These are phyloP conservation scores for Antennarius maculatus DNA, from an alignment of 2,797 vertebrate genomes.

Conservation along the genomic window DNA sequence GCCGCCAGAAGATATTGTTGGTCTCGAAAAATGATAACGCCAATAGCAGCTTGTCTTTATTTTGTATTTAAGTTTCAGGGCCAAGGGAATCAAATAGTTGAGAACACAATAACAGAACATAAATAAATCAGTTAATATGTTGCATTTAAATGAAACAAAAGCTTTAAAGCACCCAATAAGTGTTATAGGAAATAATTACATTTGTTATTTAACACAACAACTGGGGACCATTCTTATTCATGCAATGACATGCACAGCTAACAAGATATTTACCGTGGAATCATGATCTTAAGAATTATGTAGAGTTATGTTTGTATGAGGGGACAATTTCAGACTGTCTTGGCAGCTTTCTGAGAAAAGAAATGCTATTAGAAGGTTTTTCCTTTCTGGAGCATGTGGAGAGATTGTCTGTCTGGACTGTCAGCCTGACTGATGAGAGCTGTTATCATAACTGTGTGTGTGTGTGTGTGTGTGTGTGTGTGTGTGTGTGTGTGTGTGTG, in stretches of 20 bases:
- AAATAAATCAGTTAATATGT: constrained; percentile 16
- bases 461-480: constrained; percentile 18
- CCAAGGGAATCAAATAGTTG: constrained; percentile 8
- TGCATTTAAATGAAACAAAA: constrained; percentile 10
- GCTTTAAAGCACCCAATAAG: constrained; percentile 24
- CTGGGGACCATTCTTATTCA: constrained; percentile 21
- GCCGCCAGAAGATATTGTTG: constrained; percentile 14
- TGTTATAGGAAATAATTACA: constrained; percentile 1
- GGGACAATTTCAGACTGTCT: constrained; percentile 52
- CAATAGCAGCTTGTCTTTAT: neutral
- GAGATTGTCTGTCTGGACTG: constrained; percentile 68
- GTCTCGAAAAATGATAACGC: constrained; percentile 24
- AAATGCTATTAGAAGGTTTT: constrained; percentile 54
- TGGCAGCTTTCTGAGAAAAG: constrained; percentile 60
- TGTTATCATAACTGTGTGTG: constrained; percentile 37
- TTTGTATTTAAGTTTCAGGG: constrained; percentile 10
- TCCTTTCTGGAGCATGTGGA: constrained; percentile 59
- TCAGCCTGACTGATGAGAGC: constrained; percentile 68
- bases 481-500: constrained; percentile 4
- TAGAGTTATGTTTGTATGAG: constrained; percentile 58
- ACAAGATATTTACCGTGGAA: constrained; percentile 56
- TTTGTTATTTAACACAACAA: constrained; percentile 30
- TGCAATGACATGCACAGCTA: constrained; percentile 45
- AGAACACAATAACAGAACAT: constrained; percentile 7
- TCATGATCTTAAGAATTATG: constrained; percentile 52